Evolutionary conservation across 2,113 vertebrate species (phyloP), one percentile per base, ranked within the genome.

Genomic region (Morphnarchus princeps): DNA sequence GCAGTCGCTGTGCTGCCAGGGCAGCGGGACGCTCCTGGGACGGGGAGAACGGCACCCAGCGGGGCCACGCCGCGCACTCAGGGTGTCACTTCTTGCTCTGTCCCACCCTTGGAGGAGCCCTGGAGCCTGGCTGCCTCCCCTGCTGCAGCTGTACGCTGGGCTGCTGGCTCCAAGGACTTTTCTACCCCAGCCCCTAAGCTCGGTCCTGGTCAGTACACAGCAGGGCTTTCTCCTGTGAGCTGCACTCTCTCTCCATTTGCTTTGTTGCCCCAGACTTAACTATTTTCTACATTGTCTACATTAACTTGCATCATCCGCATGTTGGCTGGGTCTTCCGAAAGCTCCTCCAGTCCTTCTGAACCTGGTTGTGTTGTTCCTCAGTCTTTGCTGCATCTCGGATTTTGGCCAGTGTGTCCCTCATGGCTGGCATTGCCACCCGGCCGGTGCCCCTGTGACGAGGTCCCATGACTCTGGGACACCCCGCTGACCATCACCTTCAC

Each of bases 91-190:
- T 90, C 93, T 94, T 91, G 95, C 96, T 90, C n/a, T 94, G 91
- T 97, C 94, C 95, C 24, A 7, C 77, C 95, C 92, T 87, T 91
- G 95, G 89, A 45, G 87, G 78, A 92, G 86, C 97, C 94, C 92
- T 72, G 97, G 84, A 90, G 96, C 96, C 96, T 92, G 83, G 96
- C 96, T 97, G 96, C 96, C 97, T 95, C 16, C 16, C 3, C 16
- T 47, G 45, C 45, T 25, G 28, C 19, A 12, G 28, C 20, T 6
- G 20, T 22, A 12, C 6, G 3, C 70, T 40, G 45, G 67, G 28
- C 70, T 72, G 36, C 69, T 7, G 95, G 96, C 96, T 97, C 95
- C 94, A 95, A 83, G 97, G 94, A 96, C 96, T 97, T 96, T 96
- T 93, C 97, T 93, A 70, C 95, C 93, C 83, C 88, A 91, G 49